Percentiles rank a stretch among this genome's conserved stretches.
These are phyloP conservation scores for Chionomys nivalis DNA, from an alignment of 2,113 vertebrate species.

Conservation along the genomic window DNA sequence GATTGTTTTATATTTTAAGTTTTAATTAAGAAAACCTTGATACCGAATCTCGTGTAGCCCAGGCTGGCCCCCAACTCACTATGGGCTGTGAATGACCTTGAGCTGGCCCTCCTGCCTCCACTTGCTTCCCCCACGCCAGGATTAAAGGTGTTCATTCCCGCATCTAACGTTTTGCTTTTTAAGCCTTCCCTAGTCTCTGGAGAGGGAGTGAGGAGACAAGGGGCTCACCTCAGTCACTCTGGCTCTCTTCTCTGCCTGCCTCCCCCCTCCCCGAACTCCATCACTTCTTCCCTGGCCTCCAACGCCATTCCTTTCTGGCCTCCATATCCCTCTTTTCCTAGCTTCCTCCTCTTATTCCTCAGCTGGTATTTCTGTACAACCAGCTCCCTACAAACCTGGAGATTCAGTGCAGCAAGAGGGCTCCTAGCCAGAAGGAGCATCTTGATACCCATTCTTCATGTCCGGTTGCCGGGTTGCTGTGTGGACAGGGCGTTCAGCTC, in stretches of 20 bases:
- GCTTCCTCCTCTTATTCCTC: background rate
- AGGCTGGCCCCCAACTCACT: background rate
- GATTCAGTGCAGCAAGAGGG: rapidly evolving
- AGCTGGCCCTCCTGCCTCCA: background rate
- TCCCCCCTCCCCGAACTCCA: background rate
- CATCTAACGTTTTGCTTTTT: background rate
- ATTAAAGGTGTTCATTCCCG: background rate
- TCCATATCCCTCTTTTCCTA: background rate
- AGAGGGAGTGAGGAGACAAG: background rate
- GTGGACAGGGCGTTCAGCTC: background rate
- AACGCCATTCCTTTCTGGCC: background rate
- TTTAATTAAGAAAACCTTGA: background rate
- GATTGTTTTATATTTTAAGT: background rate
- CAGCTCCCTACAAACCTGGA: rapidly evolving
- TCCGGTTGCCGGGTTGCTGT: background rate
- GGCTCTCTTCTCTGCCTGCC: background rate
- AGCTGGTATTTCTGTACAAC: background rate
- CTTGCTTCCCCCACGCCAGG: too few species aligned
- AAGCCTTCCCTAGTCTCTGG: background rate
- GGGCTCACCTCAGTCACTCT: background rate
- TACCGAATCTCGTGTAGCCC: background rate
- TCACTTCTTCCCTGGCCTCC: background rate
- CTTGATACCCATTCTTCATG: rapidly evolving
- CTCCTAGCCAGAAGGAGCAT: rapidly evolving
- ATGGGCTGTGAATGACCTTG: background rate